Conservation (phyloP, 2,888 invertebrate species). For the Drosophila sordidapex region DNA sequence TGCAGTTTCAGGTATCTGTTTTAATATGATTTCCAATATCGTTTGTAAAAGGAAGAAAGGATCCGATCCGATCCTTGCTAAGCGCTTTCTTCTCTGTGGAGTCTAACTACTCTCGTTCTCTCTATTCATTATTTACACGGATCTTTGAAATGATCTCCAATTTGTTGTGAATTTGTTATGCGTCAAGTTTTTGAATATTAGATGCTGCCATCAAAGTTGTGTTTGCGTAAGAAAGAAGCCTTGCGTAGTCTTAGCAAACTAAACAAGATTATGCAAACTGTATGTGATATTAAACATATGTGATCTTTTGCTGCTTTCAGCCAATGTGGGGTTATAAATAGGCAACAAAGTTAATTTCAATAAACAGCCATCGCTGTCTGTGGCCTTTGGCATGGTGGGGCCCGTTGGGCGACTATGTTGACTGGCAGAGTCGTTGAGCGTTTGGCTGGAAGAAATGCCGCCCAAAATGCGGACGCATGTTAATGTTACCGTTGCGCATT, state of each 20-base stretch:
- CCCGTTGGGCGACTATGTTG: conserved; percentile 41
- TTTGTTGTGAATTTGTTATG: not conserved
- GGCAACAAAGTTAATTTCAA: conserved; percentile 70
- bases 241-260: conserved; percentile 2
- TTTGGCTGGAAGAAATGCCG: conserved; percentile 56
- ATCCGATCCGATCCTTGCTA: not conserved
- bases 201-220: not conserved
- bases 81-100: not conserved
- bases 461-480: conserved; percentile 72
- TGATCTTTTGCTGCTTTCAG: conserved; percentile 14
- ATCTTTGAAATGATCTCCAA: not conserved
- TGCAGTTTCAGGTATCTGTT: not conserved
- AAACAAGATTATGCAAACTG: conserved; percentile 15
- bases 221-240: not conserved
- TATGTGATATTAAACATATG: conserved; percentile 13
- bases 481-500: conserved; percentile 77
- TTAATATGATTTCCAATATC: not conserved
- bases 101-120: not conserved
- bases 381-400: conserved; percentile 68
- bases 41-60: not conserved
- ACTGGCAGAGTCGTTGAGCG: conserved; percentile 19
- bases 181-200: conserved; percentile 3
- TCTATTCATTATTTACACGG: not conserved
- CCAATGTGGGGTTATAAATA: conserved; percentile 28
- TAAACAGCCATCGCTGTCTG: conserved; percentile 57